Conservation (phyloP, 2,113 vertebrate genomes). For the Tupaia chinensis region DNA sequence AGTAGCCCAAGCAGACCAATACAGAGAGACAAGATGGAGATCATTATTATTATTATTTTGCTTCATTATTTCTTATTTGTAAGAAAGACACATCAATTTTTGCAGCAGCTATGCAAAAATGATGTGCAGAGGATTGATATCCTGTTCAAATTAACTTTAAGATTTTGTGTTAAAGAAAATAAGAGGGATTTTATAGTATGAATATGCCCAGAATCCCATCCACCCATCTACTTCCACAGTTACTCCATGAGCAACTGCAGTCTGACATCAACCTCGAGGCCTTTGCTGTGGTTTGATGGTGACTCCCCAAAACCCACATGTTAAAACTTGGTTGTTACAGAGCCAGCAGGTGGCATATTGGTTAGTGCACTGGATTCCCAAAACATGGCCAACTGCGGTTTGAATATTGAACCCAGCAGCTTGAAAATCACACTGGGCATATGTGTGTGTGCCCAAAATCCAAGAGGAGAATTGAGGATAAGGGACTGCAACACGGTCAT, state of each 20-base stretch:
- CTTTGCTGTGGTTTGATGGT: not conserved
- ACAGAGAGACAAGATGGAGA: not conserved
- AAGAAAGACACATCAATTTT: not conserved
- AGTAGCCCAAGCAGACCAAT: not conserved
- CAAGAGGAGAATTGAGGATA: no score
- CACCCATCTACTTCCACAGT: not conserved
- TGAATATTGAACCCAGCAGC: no score
- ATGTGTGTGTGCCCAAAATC: no score
- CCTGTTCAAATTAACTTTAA: conserved; percentile 34
- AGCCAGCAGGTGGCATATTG: no score
- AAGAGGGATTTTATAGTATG: not conserved
- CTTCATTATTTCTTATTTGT: conserved; percentile 12
- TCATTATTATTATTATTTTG: not conserved
- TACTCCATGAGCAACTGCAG: not conserved
- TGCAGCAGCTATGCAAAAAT: not conserved
- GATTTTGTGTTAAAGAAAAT: conserved; percentile 2
- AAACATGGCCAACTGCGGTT: no score
- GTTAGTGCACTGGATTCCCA: no score
- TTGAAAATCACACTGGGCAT: no score
- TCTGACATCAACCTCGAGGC: not conserved
- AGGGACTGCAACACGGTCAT: no score
- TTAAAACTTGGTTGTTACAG: no score
- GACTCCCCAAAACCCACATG: no score
- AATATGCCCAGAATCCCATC: not conserved
- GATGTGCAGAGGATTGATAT: not conserved